phyloP scores from a whole-genome alignment of 2,888 invertebrate species.

The Epinotia demarniana region DNA sequence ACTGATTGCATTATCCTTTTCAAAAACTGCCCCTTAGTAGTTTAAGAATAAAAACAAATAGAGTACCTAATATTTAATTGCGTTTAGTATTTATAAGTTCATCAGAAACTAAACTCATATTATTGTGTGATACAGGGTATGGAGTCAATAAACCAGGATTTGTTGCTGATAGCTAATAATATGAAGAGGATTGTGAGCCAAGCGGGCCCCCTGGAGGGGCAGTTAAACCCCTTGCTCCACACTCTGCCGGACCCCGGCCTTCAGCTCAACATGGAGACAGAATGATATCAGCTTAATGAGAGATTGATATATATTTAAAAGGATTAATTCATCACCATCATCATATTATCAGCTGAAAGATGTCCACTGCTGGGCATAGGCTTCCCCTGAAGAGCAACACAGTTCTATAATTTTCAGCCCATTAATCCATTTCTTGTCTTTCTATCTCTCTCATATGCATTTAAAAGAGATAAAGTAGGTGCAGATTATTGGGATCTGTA shows the following conservation, averaged over 20 bases:
- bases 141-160: conserved; percentile 75
- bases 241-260: conserved; percentile 67
- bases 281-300: conserved; percentile 51
- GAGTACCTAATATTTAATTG: background rate
- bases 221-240: conserved; percentile 66
- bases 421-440: no score
- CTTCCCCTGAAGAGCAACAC: no score
- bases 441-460: no score
- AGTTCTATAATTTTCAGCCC: no score
- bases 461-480: no score
- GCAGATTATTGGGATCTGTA: no score
- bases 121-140: conserved; percentile 64
- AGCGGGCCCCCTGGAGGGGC: conserved; percentile 72
- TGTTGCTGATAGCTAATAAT: conserved; percentile 74
- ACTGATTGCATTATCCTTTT: background rate
- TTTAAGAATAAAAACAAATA: background rate
- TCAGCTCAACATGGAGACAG: conserved; percentile 68
- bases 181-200: conserved; percentile 64
- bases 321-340: no score
- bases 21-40: background rate
- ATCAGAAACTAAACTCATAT: background rate
- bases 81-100: background rate
- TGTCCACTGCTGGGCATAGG: no score
- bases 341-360: no score
- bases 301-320: no score